Evolutionary conservation across 1,140 invertebrate genomes (phyloP).

Genomic region (Rhynchophorus ferrugineus): DNA sequence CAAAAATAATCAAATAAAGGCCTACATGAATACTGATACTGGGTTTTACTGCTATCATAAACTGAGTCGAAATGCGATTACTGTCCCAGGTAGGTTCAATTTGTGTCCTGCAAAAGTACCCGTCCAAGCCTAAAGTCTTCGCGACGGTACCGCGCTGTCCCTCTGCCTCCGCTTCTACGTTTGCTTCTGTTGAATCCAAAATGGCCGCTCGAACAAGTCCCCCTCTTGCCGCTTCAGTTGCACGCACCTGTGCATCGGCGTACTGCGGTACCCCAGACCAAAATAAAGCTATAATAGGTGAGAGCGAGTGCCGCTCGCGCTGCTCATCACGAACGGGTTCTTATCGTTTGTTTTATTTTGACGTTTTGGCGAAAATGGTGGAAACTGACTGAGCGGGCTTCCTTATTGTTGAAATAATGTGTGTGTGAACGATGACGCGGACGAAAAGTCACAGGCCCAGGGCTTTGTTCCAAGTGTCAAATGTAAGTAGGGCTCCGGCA

Average conservation of each 20-base stretch:
- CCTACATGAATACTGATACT: too few species aligned
- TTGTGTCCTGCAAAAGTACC: neutral
- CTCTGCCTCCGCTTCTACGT: slow-evolving; percentile 9
- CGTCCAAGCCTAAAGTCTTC: neutral
- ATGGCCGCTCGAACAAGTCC: slow-evolving; percentile 13
- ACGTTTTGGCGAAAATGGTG: slow-evolving; percentile 8
- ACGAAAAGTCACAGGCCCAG: slow-evolving; percentile 30
- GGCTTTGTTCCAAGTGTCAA: slow-evolving; percentile 52
- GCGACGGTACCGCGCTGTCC: slow-evolving; percentile 1
- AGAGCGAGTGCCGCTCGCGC: neutral
- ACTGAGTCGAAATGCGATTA: too few species aligned
- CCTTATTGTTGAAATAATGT: too few species aligned
- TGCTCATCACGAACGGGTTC: too few species aligned
- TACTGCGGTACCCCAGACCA: slow-evolving; percentile 8
- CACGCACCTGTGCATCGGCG: slow-evolving; percentile 12
- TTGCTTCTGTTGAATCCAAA: slow-evolving; percentile 12
- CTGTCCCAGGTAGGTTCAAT: neutral
- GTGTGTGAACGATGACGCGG: slow-evolving; percentile 30
- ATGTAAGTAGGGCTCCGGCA: slow-evolving; percentile 42
- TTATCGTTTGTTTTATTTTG: too few species aligned
- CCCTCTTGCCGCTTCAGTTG: slow-evolving; percentile 10
- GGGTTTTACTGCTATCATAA: too few species aligned
- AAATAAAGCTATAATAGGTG: slow-evolving; percentile 19
- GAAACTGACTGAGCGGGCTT: too few species aligned
- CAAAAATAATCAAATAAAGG: too few species aligned